These are phyloP conservation scores for Setophaga coronata DNA, from an alignment of 2,113 vertebrate genomes.

Conservation along the genomic window DNA sequence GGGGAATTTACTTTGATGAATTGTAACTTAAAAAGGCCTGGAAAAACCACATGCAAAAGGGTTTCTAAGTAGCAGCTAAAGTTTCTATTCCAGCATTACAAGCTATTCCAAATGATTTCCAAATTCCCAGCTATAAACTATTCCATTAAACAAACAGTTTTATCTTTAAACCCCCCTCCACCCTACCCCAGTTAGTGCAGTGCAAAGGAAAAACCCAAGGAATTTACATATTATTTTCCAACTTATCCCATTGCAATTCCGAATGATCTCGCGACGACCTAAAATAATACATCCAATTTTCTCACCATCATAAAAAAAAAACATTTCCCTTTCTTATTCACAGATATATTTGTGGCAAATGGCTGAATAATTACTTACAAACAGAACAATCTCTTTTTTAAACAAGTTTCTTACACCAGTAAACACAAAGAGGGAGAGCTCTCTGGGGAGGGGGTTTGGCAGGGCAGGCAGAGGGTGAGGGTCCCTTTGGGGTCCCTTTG, in stretches of 20 bases:
- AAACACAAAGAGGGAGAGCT: slow-evolving; percentile 10
- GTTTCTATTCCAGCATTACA: slow-evolving; percentile 47
- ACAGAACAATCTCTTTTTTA: slow-evolving; percentile 2
- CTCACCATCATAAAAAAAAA: slow-evolving; percentile 13
- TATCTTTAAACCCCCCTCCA: neutral
- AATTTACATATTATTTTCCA: slow-evolving; percentile 55
- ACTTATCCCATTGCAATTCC: neutral
- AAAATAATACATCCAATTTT: slow-evolving; percentile 67
- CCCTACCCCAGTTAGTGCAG: slow-evolving; percentile 43
- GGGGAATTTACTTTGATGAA: slow-evolving; percentile 66
- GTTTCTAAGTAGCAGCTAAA: slow-evolving; percentile 76
- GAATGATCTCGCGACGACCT: neutral
- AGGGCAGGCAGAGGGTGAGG: neutral
- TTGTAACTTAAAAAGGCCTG: slow-evolving; percentile 77
- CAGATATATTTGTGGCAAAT: slow-evolving; percentile 65
- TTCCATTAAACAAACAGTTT: neutral
- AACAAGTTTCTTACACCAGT: slow-evolving; percentile 36
- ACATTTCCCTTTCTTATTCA: slow-evolving; percentile 70
- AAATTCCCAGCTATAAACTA: neutral
- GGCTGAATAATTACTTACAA: slow-evolving; percentile 72
- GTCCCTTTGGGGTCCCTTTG: neutral
- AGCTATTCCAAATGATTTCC: slow-evolving; percentile 40
- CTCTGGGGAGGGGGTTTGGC: neutral
- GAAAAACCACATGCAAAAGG: slow-evolving; percentile 80
- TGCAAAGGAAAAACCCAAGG: slow-evolving; percentile 55